A percentile compares a stretch with the other conserved stretches of the same genome.
Evolutionary conservation across 2,797 vertebrate genomes (phyloP).

Genomic region (Phyllotis vaccarum): DNA sequence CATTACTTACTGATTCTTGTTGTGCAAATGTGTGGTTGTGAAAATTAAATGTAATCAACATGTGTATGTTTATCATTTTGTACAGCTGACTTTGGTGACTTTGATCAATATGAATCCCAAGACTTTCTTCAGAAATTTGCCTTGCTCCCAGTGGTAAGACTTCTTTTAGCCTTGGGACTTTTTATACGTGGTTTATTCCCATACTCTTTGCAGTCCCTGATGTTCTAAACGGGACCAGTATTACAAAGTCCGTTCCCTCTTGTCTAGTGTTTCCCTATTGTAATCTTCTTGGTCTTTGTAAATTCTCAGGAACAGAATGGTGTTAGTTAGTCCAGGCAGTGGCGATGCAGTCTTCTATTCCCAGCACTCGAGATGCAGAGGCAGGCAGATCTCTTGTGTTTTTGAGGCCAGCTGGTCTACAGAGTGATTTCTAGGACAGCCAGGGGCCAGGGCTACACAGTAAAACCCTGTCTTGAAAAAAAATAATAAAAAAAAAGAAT

Average conservation of each 20-base stretch:
- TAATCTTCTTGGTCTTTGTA: not conserved
- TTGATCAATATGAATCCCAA: constrained; percentile 97
- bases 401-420: not conserved
- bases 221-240: not conserved
- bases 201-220: not conserved
- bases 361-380: not conserved
- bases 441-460: not conserved
- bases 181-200: not conserved
- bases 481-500: not conserved
- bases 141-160: constrained; percentile 97
- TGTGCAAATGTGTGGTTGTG: not conserved
- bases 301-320: not conserved
- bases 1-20: not conserved
- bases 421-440: not conserved
- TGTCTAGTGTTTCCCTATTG: not conserved
- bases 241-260: not conserved
- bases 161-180: constrained; percentile 51
- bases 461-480: not conserved
- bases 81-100: constrained; percentile 98
- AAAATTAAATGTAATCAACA: constrained; percentile 41
- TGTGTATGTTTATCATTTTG: constrained; percentile 77
- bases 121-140: constrained; percentile 98
- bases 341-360: not conserved
- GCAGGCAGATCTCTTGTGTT: not conserved
- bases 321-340: not conserved